A percentile compares a stretch with the other conserved stretches of the same genome.
These are phyloP conservation scores for Euleptes europaea DNA, from an alignment of 2,113 vertebrate species.

Conservation along the genomic window DNA sequence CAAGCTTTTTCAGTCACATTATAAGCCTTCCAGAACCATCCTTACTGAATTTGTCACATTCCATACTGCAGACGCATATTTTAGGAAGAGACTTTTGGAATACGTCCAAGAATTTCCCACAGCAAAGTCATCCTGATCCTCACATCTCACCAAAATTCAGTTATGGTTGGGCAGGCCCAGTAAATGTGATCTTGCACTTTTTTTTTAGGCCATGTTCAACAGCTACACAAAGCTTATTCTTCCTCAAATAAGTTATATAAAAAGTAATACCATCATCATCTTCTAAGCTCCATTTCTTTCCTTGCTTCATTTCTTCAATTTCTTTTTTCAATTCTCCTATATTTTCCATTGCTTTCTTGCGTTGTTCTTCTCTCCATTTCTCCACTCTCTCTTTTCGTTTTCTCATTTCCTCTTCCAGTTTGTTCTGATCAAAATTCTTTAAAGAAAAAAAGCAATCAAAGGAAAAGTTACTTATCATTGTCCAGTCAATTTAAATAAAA, in stretches of 20 bases:
- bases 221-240: background rate
- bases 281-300: constrained; percentile 98
- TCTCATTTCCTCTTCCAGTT: constrained; percentile 98
- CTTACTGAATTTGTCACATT: background rate
- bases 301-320: constrained; percentile 97
- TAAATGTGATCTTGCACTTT: background rate
- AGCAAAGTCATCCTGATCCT: background rate
- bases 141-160: background rate
- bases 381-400: constrained; percentile 98
- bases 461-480: background rate
- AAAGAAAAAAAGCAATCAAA: constrained; percentile 6
- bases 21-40: background rate
- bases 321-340: constrained; percentile 97
- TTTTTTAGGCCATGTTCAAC: background rate
- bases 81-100: background rate
- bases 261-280: constrained; percentile 94
- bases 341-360: constrained; percentile 96
- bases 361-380: constrained; percentile 97
- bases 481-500: background rate
- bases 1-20: background rate
- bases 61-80: background rate
- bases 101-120: background rate
- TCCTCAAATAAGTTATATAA: background rate
- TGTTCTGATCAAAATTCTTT: constrained; percentile 98
- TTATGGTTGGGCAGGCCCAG: background rate